Evolutionary conservation across 2,113 vertebrate species (phyloP).

Genomic region (Mastomys natalensis): DNA sequence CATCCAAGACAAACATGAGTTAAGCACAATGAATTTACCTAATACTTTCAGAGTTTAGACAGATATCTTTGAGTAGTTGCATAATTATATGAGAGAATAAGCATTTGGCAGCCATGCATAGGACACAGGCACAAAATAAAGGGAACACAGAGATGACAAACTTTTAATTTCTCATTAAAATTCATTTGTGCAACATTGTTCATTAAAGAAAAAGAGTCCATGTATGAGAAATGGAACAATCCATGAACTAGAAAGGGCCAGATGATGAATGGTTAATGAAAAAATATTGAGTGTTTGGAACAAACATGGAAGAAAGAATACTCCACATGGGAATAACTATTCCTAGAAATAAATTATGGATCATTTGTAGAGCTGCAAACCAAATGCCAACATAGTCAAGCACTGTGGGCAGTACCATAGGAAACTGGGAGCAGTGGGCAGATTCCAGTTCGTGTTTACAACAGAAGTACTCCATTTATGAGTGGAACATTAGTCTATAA

Average conservation of each 20-base stretch:
- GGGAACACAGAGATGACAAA: neutral
- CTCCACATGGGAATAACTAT: neutral
- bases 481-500: constrained; percentile 4
- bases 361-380: constrained; percentile 48
- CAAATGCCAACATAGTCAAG: constrained; percentile 17
- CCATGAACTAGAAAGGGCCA: neutral
- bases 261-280: neutral
- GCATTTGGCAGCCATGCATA: neutral
- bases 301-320: neutral
- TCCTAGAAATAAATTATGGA: neutral
- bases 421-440: neutral
- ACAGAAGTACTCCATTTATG: constrained; percentile 44
- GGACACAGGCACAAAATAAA: neutral
- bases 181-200: neutral
- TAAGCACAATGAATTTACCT: neutral
- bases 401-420: neutral
- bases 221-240: neutral
- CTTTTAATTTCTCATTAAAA: neutral
- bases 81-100: neutral
- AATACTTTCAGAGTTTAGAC: neutral
- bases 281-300: neutral
- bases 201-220: neutral
- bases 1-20: neutral
- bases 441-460: constrained; percentile 43
- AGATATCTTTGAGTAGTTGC: neutral